Evolutionary conservation across 2,888 invertebrate species (phyloP).

Genomic region (Lydus trimaculatus): DNA sequence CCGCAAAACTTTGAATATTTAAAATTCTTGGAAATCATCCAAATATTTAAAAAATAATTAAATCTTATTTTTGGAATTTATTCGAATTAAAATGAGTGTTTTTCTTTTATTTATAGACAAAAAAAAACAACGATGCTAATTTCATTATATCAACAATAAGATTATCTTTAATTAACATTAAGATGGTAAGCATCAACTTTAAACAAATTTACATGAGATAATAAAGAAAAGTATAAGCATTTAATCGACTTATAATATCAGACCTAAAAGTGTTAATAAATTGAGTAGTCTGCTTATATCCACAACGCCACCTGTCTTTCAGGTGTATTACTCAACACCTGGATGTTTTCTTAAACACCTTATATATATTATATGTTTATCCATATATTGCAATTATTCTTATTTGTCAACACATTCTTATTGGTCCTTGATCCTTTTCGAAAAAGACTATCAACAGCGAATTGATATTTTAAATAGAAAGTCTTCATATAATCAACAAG

Average conservation of each 20-base stretch:
- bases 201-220: not conserved
- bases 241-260: conserved; percentile 48
- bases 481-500: not conserved
- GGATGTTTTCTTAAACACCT: conserved; percentile 28
- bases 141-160: not conserved
- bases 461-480: not conserved
- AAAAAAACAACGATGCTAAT: not conserved
- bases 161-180: not conserved
- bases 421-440: not conserved
- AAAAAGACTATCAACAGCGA: not conserved
- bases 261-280: conserved; percentile 44
- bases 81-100: not conserved
- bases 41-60: not conserved
- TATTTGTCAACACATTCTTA: not conserved
- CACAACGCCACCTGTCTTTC: conserved; percentile 49
- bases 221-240: conserved; percentile 19
- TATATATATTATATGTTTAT: not conserved
- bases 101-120: not conserved
- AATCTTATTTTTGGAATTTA: conserved; percentile 13
- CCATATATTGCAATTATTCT: not conserved
- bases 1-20: not conserved
- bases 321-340: conserved; percentile 43
- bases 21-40: not conserved
- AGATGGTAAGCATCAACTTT: not conserved
- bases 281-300: conserved; percentile 42